Evolutionary conservation across 2,797 vertebrate genomes (phyloP).

Genomic region (Hirundo rustica): DNA sequence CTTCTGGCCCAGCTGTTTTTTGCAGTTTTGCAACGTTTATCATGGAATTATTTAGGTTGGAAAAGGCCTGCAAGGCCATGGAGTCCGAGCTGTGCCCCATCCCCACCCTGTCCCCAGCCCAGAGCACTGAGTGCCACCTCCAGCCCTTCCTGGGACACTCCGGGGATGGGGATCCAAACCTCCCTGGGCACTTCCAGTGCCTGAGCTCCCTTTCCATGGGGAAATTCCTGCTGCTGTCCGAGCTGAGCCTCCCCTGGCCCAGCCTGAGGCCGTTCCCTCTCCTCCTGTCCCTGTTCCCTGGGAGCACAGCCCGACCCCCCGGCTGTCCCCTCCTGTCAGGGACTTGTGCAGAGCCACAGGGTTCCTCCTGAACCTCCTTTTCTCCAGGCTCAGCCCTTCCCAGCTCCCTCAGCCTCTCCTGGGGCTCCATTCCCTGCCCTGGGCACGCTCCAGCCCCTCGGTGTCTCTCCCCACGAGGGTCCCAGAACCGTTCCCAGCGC

Average conservation of each 20-base stretch:
- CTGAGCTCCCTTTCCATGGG: not conserved
- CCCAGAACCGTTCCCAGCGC: not conserved
- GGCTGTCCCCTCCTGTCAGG: not conserved
- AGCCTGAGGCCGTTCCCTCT: not conserved
- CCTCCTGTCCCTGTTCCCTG: not conserved
- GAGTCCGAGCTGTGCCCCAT: rapidly evolving
- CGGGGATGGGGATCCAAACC: not conserved
- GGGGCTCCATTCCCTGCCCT: rapidly evolving
- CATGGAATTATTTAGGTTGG: not conserved
- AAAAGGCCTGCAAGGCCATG: rapidly evolving
- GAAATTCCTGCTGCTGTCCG: not conserved
- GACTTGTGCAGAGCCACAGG: not conserved
- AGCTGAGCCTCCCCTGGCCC: not conserved
- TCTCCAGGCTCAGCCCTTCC: not conserved
- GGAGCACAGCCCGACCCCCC: not conserved
- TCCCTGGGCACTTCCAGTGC: not conserved
- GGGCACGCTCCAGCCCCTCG: not conserved
- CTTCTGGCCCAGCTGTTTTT: not conserved
- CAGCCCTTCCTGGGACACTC: not conserved
- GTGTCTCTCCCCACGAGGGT: rapidly evolving
- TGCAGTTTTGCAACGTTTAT: not conserved
- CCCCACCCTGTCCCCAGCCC: not conserved
- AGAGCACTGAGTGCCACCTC: rapidly evolving
- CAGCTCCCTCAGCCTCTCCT: not conserved
- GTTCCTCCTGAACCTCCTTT: not conserved